Evolutionary conservation across 2,888 invertebrate genomes (phyloP), one percentile per base, ranked within the genome.

Genomic region (Clistopyga incitator): DNA sequence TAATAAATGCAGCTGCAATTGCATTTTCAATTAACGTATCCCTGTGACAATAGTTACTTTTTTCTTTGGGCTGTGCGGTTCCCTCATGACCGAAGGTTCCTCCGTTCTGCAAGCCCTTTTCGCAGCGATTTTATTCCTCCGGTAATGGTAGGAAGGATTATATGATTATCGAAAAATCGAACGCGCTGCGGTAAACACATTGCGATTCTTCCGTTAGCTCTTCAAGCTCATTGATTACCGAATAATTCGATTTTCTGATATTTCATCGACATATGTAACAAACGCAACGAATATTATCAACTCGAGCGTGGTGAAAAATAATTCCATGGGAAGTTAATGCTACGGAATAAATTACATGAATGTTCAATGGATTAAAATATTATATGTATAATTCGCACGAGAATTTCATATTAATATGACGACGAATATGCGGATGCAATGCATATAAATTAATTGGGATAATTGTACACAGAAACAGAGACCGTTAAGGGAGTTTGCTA

Each of bases 21-120:
- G 29, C 4, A 29, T 29, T 29, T 29, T 29, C 3, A 3, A 4
- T 29, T 29, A 4, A 29, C 29, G 34, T 50, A 61, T 61, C 71
- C 68, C 72, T 78, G 68, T 74, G 77, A 34, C 68, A 70, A 68
- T 15, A 25, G 65, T 38, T 67, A 52, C 54, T 29, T 76, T 67
- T 52, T 34, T 64, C 79, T 74, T 70, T 85, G 79, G 77, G 77
- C 61, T 59, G 11, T 64, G 61, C n/a, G n/a, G n/a, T n/a, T n/a
- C n/a, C n/a, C 50, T 67, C 54, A 34, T 18, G 10, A 45, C 25
- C 52, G 64, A 38, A 15, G 25, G 29, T n/a, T 50, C 29, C n/a
- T n/a, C 13, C 47, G 50, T 56, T 76, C 29, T 71, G 50, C 59
- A 65, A 71, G 34, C 56, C 56, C 79, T 65, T 56, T 54, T 50